Base-by-base conservation (phyloP, 2,113 vertebrate genomes). In the Parus major region DNA sequence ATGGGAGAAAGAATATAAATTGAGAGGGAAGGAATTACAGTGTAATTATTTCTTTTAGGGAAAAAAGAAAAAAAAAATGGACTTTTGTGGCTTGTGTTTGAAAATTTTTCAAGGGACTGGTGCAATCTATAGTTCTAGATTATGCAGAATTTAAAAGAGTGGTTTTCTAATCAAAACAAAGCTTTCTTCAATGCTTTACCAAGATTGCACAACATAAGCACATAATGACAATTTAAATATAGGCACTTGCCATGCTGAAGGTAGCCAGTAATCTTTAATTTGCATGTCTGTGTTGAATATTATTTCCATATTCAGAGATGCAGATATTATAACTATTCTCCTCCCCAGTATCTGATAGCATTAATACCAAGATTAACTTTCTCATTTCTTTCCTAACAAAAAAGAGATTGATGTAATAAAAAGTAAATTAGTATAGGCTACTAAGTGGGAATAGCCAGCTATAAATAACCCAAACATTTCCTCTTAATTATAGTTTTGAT, bases 391-490 rank as follows among this genome's bases (percentile, higher is more conserved):
- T 73, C 36, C 10, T 56, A 77, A 72, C 31, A 70, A 59, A 88
- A 85, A 80, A 82, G 35, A 88, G 20, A 85, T 89, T 35, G 63
- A 52, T 76, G 21, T 88, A 87, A 82, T 82, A 88, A 91, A 91
- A 91, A 93, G 6, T 27, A 94, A 93, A 94, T 83, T 88, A 95
- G 60, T 86, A 52, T 12, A 77, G 82, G 33, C 64, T 92, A 56
- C 72, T 96, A 68, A 94, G 83, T 78, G 64, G 52, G 47, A 93
- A 75, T 77, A 81, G 44, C 41, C 41, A 52, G 33, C 22, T 90
- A 81, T 80, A 88, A 94, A 92, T 95, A 86, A 27, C 71, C 35
- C 52, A 73, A 88, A 25, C 25, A 73, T 63, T 90, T 76, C 42
- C 71, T 91, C 24, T 86, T 92, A 92, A 82, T 90, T 85, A 83